phyloP scores from a whole-genome alignment of 2,113 vertebrate genomes.

The Podilymbus podiceps region DNA sequence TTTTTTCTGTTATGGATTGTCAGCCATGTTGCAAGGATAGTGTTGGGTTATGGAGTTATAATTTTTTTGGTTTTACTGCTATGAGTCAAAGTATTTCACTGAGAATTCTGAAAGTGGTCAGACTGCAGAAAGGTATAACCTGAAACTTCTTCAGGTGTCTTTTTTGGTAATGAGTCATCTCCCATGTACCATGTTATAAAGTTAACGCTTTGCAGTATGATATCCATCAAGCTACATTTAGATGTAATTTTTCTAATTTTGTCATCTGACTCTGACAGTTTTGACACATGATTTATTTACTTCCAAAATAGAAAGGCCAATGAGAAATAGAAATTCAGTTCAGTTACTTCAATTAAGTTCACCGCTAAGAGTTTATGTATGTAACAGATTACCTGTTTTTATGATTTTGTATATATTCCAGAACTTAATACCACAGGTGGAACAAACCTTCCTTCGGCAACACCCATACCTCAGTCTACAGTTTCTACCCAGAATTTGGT shows the following conservation, averaged over 20 bases:
- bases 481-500: conserved; percentile 86
- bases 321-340: not conserved
- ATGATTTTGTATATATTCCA: conserved; percentile 1
- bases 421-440: conserved; percentile 75
- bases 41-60: not conserved
- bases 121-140: not conserved
- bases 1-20: not conserved
- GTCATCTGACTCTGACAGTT: not conserved
- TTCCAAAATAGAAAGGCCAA: not conserved
- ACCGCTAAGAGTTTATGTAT: not conserved
- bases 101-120: not conserved
- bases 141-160: not conserved
- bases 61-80: not conserved
- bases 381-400: not conserved
- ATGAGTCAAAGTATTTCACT: not conserved
- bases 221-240: not conserved
- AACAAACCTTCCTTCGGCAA: conserved; percentile 76
- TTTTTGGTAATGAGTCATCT: not conserved
- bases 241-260: not conserved
- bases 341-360: not conserved
- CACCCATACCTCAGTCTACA: conserved; percentile 82
- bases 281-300: not conserved
- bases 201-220: not conserved
- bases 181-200: not conserved
- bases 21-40: not conserved